Evolutionary conservation across 2,888 invertebrate genomes (phyloP), one percentile per base, ranked within the genome.

Genomic region (Orthonevra nobilis): DNA sequence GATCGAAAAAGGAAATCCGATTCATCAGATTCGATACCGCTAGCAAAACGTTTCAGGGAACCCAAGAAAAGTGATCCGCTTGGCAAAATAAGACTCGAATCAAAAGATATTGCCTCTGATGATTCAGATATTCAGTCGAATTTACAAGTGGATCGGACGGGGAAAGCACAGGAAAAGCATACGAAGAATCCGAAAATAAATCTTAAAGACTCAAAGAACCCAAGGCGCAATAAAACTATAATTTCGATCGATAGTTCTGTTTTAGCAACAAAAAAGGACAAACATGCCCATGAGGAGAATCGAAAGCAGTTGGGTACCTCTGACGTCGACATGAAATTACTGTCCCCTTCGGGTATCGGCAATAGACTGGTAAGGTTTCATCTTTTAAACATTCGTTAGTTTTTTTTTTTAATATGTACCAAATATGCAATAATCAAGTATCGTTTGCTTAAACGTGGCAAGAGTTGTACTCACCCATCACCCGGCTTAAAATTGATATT

Each of bases 1-100:
- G n/a, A n/a, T 5, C 10, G 56, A 1, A 75, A 75, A 48, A 42
- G 75, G 17, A 63, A 63, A 32, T 10, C 20, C 1, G 56, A 50
- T 9, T 1, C n/a, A n/a, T n/a, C 14, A 1, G 52, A 36, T 14
- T 4, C 14, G 2, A 14, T 54, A 19, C 68, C 52, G 3, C 6
- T 14, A 19, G 3, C 9, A 6, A 74, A 74, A 46, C 19, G 38
- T 10, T 4, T 7, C 1, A 58, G 52, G 15, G 15, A 42, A 7
- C n/a, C 9, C 6, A 6, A 6, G n/a, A n/a, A n/a, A n/a, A n/a
- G n/a, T n/a, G n/a, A n/a, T n/a, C n/a, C n/a, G n/a, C n/a, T n/a
- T n/a, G n/a, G n/a, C n/a, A n/a, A n/a, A n/a, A n/a, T n/a, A n/a
- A n/a, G n/a, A n/a, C n/a, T n/a, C n/a, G n/a, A n/a, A n/a, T n/a